These are phyloP conservation scores for Rhabdomys pumilio DNA, from an alignment of 2,797 vertebrate species.

Conservation along the genomic window DNA sequence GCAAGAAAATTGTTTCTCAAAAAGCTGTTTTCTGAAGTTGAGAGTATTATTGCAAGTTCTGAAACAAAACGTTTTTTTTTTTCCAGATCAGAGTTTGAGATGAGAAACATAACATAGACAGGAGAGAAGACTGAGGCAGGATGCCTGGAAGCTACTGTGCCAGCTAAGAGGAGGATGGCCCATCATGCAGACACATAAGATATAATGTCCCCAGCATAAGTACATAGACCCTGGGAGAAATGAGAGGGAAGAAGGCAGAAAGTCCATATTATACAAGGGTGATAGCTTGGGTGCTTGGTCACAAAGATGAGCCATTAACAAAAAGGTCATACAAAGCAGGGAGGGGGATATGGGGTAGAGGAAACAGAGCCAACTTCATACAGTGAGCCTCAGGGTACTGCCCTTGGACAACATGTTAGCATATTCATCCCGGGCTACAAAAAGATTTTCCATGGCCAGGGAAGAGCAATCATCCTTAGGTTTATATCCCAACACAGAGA, in stretches of 20 bases:
- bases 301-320: not conserved
- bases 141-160: not conserved
- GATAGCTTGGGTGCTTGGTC: not conserved
- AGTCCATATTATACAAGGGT: not conserved
- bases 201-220: not conserved
- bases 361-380: too few relatives aligned
- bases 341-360: fast-evolving
- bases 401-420: not conserved
- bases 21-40: not conserved
- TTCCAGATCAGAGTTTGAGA: not conserved
- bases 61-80: not conserved
- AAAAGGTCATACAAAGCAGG: not conserved
- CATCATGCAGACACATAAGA: not conserved
- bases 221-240: not conserved
- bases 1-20: not conserved
- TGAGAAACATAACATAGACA: not conserved
- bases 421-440: not conserved
- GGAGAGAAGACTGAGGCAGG: not conserved
- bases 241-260: not conserved
- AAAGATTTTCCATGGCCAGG: not conserved
- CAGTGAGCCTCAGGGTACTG: not conserved
- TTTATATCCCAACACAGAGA: not conserved
- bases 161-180: not conserved
- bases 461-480: not conserved
- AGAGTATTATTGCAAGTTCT: not conserved